phyloP scores from a whole-genome alignment of 2,888 invertebrate genomes.

The Tyria jacobaeae region DNA sequence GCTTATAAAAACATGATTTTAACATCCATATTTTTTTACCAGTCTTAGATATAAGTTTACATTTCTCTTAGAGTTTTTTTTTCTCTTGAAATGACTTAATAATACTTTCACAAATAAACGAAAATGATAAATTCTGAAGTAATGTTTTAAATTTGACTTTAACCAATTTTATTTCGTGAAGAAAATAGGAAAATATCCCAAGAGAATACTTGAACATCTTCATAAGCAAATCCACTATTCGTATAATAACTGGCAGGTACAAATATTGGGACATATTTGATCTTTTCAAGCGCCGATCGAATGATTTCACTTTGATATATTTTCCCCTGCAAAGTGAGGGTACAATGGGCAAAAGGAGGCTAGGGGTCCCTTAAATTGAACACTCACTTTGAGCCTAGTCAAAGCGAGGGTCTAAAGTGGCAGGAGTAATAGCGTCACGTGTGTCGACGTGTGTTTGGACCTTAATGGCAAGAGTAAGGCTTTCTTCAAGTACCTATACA shows the following conservation, averaged over 20 bases:
- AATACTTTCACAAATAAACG: slow-evolving; percentile 32
- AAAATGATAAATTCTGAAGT: slow-evolving; percentile 13
- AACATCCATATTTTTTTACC: not conserved
- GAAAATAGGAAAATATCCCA: slow-evolving; percentile 28
- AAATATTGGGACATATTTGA: slow-evolving; percentile 70
- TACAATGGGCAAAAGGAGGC: slow-evolving; percentile 67
- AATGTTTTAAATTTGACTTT: slow-evolving; percentile 21
- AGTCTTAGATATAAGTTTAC: slow-evolving; percentile 18
- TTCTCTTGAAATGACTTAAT: slow-evolving; percentile 26
- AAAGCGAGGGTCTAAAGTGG: slow-evolving; percentile 65
- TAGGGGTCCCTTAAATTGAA: slow-evolving; percentile 68
- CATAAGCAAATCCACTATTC: slow-evolving; percentile 46
- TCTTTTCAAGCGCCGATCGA: slow-evolving; percentile 82
- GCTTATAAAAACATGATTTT: not conserved
- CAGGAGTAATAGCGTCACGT: slow-evolving; percentile 52
- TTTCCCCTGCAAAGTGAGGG: slow-evolving; percentile 61
- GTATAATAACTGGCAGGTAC: slow-evolving; percentile 69
- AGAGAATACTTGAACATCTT: slow-evolving; percentile 42
- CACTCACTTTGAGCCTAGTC: slow-evolving; percentile 69
- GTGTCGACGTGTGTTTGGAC: slow-evolving; percentile 52
- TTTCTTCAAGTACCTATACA: slow-evolving; percentile 8
- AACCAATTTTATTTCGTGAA: slow-evolving; percentile 7
- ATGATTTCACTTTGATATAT: slow-evolving; percentile 76
- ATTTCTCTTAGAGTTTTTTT: slow-evolving; percentile 13
- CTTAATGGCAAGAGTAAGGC: slow-evolving; percentile 37